Percentiles rank a stretch among this genome's conserved stretches.
These are phyloP conservation scores for Emydocephalus ijimae DNA, from an alignment of 2,113 vertebrate genomes.

Conservation along the genomic window DNA sequence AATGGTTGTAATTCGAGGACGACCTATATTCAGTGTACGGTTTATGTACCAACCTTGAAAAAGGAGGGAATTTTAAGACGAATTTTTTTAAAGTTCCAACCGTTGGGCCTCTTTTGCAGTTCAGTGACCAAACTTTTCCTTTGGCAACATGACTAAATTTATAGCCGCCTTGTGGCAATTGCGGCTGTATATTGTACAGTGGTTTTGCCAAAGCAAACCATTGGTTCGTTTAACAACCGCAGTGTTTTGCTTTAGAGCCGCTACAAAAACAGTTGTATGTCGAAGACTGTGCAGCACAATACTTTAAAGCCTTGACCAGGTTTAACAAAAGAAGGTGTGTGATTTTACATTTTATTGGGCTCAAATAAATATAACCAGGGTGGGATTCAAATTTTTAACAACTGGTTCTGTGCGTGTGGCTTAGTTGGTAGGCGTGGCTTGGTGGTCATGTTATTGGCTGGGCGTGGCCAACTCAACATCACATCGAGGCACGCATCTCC, in stretches of 20 bases:
- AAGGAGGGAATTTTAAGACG: too few relatives aligned
- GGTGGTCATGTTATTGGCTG: too few relatives aligned
- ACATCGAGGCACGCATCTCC: too few relatives aligned
- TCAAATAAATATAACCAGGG: neutral
- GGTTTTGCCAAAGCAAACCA: neutral
- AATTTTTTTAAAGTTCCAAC: neutral
- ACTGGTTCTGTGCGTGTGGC: too few relatives aligned
- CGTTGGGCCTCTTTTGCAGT: neutral
- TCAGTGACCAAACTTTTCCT: neutral
- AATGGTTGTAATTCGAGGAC: too few relatives aligned
- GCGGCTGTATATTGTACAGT: neutral
- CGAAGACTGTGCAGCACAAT: neutral
- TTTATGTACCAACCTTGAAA: too few relatives aligned
- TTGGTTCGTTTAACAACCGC: neutral
- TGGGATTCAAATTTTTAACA: too few relatives aligned
- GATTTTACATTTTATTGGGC: neutral
- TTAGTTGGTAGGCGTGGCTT: too few relatives aligned
- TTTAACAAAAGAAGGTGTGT: neutral
- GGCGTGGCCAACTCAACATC: too few relatives aligned
- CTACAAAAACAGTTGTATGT: neutral
- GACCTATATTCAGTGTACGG: too few relatives aligned
- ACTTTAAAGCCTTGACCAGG: neutral
- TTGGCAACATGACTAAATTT: neutral
- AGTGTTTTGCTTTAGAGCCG: neutral
- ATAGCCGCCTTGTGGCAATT: neutral